These are phyloP conservation scores for western clawed frog (Xenopus tropicalis) DNA, from an alignment of 2,113 vertebrate genomes.

Conservation along the genomic window UCB_Xtro_10.0 CM004444.2:179372501-179373000, in stretches of 20 bases:
- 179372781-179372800: background rate
- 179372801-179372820: conserved; percentile 11
- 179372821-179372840: conserved; percentile 27
- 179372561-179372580: conserved; percentile 34
- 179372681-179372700: conserved; percentile 43
- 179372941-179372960: no score
- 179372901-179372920: no score
- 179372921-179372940: no score
- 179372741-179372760: conserved; percentile 54
- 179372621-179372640: background rate
- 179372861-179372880: background rate
- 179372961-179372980: no score
- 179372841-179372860: conserved; percentile 15
- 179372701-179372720: conserved; percentile 50
- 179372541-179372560: conserved; percentile 51
- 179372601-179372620: conserved; percentile 53
- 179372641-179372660: conserved; percentile 51
- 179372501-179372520: conserved; percentile 51
- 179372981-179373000: no score
- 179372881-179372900: no score
- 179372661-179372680: conserved; percentile 58
- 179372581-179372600: background rate
- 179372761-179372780: conserved; percentile 17
- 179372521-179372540: conserved; percentile 41
- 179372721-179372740: conserved; percentile 61